phyloP scores from a whole-genome alignment of 1,140 invertebrate species.

The Drosophila varians region DNA sequence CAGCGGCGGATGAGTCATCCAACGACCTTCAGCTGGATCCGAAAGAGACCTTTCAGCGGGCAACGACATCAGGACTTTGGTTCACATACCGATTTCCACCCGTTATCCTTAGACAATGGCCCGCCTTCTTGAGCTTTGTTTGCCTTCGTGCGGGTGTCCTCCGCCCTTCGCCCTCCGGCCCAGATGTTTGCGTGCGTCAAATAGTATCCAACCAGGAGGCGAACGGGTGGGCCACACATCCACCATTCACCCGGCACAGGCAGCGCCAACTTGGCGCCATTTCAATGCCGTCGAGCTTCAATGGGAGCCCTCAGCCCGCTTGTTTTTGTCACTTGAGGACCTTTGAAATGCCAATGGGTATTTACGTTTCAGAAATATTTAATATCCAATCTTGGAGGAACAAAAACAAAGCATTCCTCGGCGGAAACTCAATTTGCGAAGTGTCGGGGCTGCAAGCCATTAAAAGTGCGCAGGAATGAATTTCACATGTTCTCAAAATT shows the following conservation, averaged over 20 bases:
- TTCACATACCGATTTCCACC: conserved; percentile 27
- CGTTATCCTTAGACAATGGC: conserved; percentile 48
- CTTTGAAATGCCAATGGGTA: conserved; percentile 8
- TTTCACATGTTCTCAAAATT: neutral
- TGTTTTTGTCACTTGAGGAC: conserved; percentile 10
- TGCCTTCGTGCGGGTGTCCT: conserved; percentile 56
- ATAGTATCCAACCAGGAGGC: conserved; percentile 43
- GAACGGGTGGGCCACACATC: neutral
- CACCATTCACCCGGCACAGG: neutral
- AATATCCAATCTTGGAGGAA: conserved; percentile 8
- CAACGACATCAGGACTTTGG: conserved; percentile 32
- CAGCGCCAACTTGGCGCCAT: conserved; percentile 62
- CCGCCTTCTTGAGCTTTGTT: conserved; percentile 43
- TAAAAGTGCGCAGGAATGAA: neutral
- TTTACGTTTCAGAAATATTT: conserved; percentile 8
- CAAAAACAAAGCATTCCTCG: neutral
- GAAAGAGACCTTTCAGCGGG: neutral
- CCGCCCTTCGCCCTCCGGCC: conserved; percentile 47
- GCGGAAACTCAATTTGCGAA: neutral
- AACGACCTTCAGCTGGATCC: conserved; percentile 60
- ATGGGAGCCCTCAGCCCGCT: neutral
- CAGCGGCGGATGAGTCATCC: conserved; percentile 57
- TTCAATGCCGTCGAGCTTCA: conserved; percentile 31
- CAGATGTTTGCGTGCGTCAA: conserved; percentile 71
- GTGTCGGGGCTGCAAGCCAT: neutral